A percentile compares a stretch with the other conserved stretches of the same genome.
phyloP scores from a whole-genome alignment of 2,888 invertebrate genomes.

The Tinea pellionella region DNA sequence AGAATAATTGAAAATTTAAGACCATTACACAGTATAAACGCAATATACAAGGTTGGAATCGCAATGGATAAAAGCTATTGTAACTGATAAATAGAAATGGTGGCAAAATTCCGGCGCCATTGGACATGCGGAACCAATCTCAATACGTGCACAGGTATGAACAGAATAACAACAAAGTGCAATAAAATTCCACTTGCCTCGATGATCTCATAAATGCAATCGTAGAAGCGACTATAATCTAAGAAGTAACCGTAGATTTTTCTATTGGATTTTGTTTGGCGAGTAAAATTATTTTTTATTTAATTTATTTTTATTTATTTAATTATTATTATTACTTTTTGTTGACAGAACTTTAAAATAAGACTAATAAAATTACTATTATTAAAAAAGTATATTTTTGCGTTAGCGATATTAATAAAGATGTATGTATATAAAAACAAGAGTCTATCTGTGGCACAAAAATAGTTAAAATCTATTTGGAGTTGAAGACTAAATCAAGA shows the following conservation, averaged over 20 bases:
- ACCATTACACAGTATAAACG: background rate
- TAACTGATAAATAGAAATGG: constrained; percentile 5
- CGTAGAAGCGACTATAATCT: background rate
- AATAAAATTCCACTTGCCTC: constrained; percentile 1
- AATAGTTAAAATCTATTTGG: too few species aligned
- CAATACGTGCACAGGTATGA: constrained; percentile 2
- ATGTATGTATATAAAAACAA: too few species aligned
- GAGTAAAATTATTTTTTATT: background rate
- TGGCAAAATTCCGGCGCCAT: constrained; percentile 8
- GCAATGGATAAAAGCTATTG: constrained; percentile 1
- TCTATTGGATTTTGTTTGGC: background rate
- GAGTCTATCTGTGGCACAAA: too few species aligned
- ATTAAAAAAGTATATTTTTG: too few species aligned
- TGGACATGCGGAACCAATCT: constrained; percentile 11
- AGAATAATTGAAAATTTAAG: background rate
- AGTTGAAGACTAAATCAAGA: too few species aligned
- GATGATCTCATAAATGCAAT: background rate
- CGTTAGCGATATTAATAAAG: too few species aligned
- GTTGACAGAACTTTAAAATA: too few species aligned
- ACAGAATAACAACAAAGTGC: background rate
- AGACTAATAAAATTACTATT: too few species aligned
- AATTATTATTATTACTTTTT: too few species aligned
- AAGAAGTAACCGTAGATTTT: background rate
- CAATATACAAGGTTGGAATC: background rate
- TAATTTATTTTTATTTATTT: too few species aligned